Percentiles rank a stretch among this genome's conserved stretches.
Conservation (phyloP, 2,113 vertebrate species). For the Sclerurus mexicanus region DNA sequence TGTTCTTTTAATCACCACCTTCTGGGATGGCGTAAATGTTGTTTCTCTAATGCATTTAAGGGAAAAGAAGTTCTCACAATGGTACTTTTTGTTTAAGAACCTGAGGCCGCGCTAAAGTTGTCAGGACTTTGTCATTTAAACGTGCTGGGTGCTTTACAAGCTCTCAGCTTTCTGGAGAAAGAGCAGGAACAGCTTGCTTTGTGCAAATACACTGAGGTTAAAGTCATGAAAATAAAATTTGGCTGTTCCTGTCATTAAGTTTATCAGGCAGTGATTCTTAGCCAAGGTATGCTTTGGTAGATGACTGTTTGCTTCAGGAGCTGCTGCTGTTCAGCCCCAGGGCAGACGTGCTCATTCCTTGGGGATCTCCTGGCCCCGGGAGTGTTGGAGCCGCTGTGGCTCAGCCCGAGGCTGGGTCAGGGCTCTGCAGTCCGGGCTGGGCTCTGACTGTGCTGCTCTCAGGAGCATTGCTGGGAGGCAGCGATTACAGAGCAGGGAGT, state of each 20-base stretch:
- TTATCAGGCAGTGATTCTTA: neutral
- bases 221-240: neutral
- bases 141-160: accelerated
- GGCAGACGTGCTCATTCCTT: neutral
- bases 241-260: neutral
- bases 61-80: neutral
- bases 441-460: neutral
- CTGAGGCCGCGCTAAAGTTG: neutral
- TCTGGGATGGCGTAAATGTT: neutral
- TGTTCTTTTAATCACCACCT: neutral
- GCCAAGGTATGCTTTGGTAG: neutral
- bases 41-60: neutral
- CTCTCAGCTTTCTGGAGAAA: neutral
- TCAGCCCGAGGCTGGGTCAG: accelerated
- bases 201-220: neutral
- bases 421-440: neutral
- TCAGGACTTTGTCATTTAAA: neutral
- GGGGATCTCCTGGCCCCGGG: neutral
- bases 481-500: accelerated
- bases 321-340: neutral
- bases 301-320: neutral
- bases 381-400: neutral
- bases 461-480: accelerated
- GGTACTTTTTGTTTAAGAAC: neutral
- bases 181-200: neutral